Percentiles rank a stretch among this genome's conserved stretches.
phyloP scores from a whole-genome alignment of 2,113 vertebrate species.

The Deroptyus accipitrinus region DNA sequence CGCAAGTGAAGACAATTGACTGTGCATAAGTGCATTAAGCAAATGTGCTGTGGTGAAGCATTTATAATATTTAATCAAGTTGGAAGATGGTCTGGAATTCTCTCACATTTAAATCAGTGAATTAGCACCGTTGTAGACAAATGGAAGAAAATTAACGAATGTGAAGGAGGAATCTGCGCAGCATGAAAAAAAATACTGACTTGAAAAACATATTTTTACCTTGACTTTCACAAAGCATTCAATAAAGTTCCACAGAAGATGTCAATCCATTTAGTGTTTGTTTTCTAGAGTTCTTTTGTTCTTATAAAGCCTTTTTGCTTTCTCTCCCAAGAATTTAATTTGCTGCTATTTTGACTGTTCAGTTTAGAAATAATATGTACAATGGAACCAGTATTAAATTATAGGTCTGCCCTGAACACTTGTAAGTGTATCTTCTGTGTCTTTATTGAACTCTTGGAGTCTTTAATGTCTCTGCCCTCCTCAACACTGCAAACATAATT shows the following conservation, averaged over 20 bases:
- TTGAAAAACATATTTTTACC: neutral
- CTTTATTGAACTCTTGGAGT: neutral
- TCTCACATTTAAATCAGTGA: neutral
- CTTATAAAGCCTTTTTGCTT: neutral
- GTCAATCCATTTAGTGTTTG: neutral
- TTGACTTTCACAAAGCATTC: neutral
- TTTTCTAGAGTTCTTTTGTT: neutral
- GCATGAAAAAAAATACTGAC: neutral
- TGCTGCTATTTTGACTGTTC: neutral
- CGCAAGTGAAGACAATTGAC: neutral
- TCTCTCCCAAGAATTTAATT: neutral
- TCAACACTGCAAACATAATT: neutral
- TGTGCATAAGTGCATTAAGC: neutral
- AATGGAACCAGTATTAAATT: neutral
- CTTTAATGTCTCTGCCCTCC: neutral
- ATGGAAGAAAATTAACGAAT: neutral
- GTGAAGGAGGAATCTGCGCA: neutral
- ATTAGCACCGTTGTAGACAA: neutral
- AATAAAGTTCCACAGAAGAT: neutral
- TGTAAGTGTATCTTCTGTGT: neutral
- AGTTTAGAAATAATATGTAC: neutral
- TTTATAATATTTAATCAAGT: neutral
- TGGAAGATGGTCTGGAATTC: neutral
- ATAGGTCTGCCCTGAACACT: neutral
- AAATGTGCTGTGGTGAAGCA: neutral